Base-by-base conservation (phyloP, 2,888 invertebrate species). In the Macrostomum cliftonense region DNA sequence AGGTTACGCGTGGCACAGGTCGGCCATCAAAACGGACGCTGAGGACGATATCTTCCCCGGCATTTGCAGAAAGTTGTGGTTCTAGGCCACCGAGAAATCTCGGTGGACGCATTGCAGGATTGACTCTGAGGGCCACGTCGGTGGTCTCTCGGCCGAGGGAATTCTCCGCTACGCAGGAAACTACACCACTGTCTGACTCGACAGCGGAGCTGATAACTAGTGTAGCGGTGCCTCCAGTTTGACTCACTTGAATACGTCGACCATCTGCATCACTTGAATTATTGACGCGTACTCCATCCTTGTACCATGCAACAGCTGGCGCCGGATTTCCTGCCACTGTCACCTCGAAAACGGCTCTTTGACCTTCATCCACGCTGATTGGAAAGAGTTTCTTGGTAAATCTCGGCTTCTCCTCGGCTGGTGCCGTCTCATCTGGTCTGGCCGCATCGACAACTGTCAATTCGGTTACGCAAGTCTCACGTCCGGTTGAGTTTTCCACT, bases 401-500 rank as follows among this genome's bases (percentile, higher is more conserved):
- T 9, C 28, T 28, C 5, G 28, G 28, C 28, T 28, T 4, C 28
- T 28, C 28, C 28, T 28, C 28, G 9, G 28, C 28, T 4, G 28
- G 28, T 28, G 28, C 28, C 4, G 28, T 28, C 28, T 28, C 28
- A 9, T 28, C 28, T 28, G 28, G 28, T 9, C 28, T 28, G 28
- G 28, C 28, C 28, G 28, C 28, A 28, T 28, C 28, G 28, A 28
- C 5, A 4, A 28, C 28, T 4, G 4, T 28, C 28, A 28, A 9
- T 9, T 28, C 28, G 28, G 28, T 9, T 9, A 28, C 28, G 28
- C 28, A 28, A 28, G 28, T 28, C 28, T 28, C 28, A 4, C 28
- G 28, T 28, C 93, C 93, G 59, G 86, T 83, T 57, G 82, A 80
- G 63, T 88, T 88, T 59, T 83, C 85, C 53, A 87, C 88, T 63